These are phyloP conservation scores for Lanius ludovicianus DNA, from an alignment of 2,113 vertebrate genomes.

Conservation along the genomic window DNA sequence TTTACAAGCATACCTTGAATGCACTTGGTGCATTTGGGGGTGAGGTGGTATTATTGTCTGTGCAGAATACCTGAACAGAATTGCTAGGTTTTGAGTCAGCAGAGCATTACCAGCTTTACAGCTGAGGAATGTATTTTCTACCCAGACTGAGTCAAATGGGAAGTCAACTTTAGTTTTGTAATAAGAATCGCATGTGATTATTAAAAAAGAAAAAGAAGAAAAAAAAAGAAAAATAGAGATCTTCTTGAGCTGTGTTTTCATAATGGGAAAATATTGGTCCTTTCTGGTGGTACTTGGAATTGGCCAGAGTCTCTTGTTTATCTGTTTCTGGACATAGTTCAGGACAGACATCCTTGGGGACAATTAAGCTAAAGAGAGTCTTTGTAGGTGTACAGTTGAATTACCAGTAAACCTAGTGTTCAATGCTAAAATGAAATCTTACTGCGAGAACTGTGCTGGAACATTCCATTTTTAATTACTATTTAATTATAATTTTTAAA, in stretches of 20 bases:
- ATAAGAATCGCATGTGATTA: not conserved
- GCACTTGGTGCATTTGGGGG: not conserved
- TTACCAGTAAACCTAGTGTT: not conserved
- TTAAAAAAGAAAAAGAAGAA: not conserved
- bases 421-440: not conserved
- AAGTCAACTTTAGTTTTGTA: not conserved
- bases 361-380: not conserved
- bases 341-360: not conserved
- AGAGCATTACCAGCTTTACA: not conserved
- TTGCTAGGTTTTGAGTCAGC: not conserved
- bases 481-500: not conserved
- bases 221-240: not conserved
- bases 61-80: not conserved
- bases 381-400: not conserved
- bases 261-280: not conserved
- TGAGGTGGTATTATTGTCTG: not conserved
- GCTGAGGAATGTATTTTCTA: not conserved
- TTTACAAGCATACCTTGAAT: not conserved
- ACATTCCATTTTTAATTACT: not conserved
- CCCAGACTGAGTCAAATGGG: not conserved
- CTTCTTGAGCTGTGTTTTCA: not conserved
- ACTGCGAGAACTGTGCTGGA: not conserved
- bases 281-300: not conserved
- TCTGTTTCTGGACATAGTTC: not conserved
- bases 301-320: not conserved